phyloP scores from a whole-genome alignment of 2,113 vertebrate species.

The Heterochromis multidens region DNA sequence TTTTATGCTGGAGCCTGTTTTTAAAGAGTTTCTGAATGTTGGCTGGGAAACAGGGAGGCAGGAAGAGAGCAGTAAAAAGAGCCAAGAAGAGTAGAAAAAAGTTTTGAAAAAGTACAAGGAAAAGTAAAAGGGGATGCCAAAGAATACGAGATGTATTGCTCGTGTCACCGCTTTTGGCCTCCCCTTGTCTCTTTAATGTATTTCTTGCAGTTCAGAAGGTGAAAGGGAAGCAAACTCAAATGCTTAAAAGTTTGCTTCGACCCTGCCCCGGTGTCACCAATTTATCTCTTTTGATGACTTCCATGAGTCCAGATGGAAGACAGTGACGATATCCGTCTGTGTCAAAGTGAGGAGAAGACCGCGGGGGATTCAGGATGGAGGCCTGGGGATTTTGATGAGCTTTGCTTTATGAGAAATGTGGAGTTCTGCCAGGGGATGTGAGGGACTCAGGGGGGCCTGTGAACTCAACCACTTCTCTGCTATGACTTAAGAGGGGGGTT shows the following conservation, averaged over 20 bases:
- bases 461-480: background rate
- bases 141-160: slow-evolving; percentile 21
- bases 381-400: background rate
- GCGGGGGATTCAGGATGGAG: background rate
- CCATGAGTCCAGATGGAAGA: slow-evolving; percentile 11
- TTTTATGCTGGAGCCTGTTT: slow-evolving; percentile 28
- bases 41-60: slow-evolving; percentile 14
- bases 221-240: slow-evolving; percentile 10
- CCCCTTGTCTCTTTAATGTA: slow-evolving; percentile 5
- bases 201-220: slow-evolving; percentile 27
- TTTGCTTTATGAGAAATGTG: slow-evolving; percentile 1
- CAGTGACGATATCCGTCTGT: background rate
- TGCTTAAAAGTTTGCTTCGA: slow-evolving; percentile 10
- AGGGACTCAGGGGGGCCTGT: background rate
- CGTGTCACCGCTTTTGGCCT: slow-evolving; percentile 11
- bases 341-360: background rate
- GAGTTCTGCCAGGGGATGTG: background rate
- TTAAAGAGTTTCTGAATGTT: slow-evolving; percentile 17
- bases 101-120: background rate
- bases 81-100: background rate
- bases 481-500: slow-evolving; percentile 24
- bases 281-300: slow-evolving; percentile 20
- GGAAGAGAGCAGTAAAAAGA: background rate
- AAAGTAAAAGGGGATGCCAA: slow-evolving; percentile 12
- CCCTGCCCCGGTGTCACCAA: background rate